Base-by-base conservation (phyloP, 1,140 invertebrate species). In the Drosophila varians region DNA sequence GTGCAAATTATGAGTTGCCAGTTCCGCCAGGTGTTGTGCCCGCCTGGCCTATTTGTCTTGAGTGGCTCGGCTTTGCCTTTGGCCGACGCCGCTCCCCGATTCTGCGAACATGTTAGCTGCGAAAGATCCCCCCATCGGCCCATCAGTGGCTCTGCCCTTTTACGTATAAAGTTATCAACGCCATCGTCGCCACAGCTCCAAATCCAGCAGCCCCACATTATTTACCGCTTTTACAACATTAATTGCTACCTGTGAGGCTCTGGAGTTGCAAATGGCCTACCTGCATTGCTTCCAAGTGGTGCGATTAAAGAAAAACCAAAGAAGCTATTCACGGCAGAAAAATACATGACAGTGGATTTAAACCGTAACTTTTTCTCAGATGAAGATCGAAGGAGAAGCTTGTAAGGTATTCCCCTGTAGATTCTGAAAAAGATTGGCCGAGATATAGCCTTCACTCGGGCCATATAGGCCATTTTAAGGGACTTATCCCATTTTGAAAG, bases 1-100 rank as follows among this genome's bases (percentile, higher is more conserved):
- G 82, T 87, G 82, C 82, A 87, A 87, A 87, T 87, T 87, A 87
- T 87, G 82, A 87, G 77, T 87, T 74, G 82, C 73, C 82, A 87
- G 82, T 87, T 87, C 82, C 82, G 82, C 82, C 82, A 87, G 82
- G 82, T 87, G 82, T 87, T 86, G 83, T 66, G 71, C 60, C 60
- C 60, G 77, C 82, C 83, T 77, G 74, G 74, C 77, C 82, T 77
- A 87, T 87, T 87, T 87, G 82, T 87, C 82, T 87, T 87, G 72
- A 74, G 65, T 65, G 57, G 54, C 54, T 34, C 26, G 34, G 60
- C 38, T 42, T 18, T 18, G 38, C 14, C 2, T 42, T 42, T 42
- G 38, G 38, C 38, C 64, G 12, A 23, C 31, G 14, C 47, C 34
- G 36, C 45, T 38, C 9, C 54, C 26, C 6, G 18, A 14, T 47